Evolutionary conservation across 2,888 invertebrate genomes (phyloP), one percentile per base, ranked within the genome.

Genomic region (Sclerodermus sp.): DNA sequence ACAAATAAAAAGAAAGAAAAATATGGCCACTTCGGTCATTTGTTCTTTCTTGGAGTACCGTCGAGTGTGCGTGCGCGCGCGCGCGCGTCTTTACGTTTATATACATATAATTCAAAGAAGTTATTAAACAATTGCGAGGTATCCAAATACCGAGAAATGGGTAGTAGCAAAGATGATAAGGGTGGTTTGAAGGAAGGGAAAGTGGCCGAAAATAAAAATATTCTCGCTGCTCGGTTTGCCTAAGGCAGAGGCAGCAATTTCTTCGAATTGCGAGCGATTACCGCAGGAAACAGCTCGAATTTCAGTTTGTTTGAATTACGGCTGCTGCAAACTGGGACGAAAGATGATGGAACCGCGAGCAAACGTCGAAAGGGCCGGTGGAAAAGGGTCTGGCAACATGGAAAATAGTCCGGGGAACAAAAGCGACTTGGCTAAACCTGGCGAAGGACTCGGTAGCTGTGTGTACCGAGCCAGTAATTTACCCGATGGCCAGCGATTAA

Each of bases 261-360:
- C 42, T 50, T 52, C 57, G 60, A 59, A 59, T 57, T 62, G 64
- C 62, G 46, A 52, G 45, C 55, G 60, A 60, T 66, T 66, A 63
- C 60, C 60, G 47, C 52, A 53, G 51, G 49, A 42, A 18, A 43
- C 54, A 40, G 53, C 48, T 53, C 56, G 50, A 64, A 64, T 64
- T 63, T 63, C 62, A 63, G 64, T 70, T 68, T 70, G 69, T 70
- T 70, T 70, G 68, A 68, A 66, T 70, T 70, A 63, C 60, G 60
- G 59, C 49, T 45, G 34, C 3, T n/a, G 13, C 3, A 4, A 12
- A 4, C 34, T 13, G 34, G 34, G n/a, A n/a, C 34, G 34, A 34
- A 34, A 3, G 34, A 34, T n/a, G n/a, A 13, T 34, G 34, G 34
- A 34, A 34, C 13, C 12, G 34, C 34, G 34, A 34, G 34, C 34